phyloP scores from a whole-genome alignment of 2,113 vertebrate genomes.

The Alethe castanea region DNA sequence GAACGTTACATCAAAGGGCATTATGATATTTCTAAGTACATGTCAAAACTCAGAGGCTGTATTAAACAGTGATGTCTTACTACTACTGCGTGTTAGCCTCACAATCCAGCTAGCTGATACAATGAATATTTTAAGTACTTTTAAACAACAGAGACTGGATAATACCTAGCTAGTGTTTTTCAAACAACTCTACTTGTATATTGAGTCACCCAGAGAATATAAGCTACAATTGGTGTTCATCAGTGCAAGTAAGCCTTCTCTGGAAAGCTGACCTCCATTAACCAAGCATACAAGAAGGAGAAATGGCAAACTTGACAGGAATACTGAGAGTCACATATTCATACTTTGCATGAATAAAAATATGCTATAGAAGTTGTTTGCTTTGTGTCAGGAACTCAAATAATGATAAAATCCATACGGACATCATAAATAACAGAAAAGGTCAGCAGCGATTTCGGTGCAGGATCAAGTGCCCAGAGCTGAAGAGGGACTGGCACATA shows the following conservation, averaged over 20 bases:
- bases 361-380: conserved; percentile 53
- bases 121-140: not conserved
- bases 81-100: not conserved
- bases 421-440: conserved; percentile 75
- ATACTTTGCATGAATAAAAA: conserved; percentile 27
- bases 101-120: not conserved
- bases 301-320: not conserved
- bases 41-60: not conserved
- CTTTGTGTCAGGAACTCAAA: conserved; percentile 65
- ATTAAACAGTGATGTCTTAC: not conserved
- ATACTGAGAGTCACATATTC: conserved; percentile 7
- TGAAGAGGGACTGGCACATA: conserved; percentile 18
- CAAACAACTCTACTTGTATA: not conserved
- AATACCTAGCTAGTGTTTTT: not conserved
- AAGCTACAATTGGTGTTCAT: not conserved
- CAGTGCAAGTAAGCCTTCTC: not conserved
- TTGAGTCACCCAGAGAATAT: not conserved
- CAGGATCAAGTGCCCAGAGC: conserved; percentile 12
- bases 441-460: conserved; percentile 58
- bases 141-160: not conserved
- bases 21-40: not conserved
- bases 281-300: not conserved
- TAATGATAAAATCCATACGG: conserved; percentile 60
- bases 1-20: not conserved
- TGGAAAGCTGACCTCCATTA: not conserved